Base-by-base conservation (phyloP, 2,888 invertebrate species). In the Notodonta ziczac region DNA sequence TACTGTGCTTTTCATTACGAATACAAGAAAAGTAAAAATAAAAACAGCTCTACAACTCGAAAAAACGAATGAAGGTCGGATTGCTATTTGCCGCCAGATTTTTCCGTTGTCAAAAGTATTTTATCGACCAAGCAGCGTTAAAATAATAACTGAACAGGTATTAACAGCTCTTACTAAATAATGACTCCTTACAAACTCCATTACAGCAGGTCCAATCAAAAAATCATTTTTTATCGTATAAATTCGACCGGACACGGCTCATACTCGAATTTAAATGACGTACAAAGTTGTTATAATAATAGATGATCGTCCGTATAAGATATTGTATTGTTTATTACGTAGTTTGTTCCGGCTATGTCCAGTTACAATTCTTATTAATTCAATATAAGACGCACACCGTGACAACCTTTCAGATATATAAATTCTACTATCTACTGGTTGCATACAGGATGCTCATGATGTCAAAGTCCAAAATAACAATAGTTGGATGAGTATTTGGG, bases 181-280 rank as follows among this genome's bases (percentile, higher is more conserved):
- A 68, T 59, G 70, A 72, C 81, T 82, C 81, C 83, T 85, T 84
- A 73, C 74, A 76, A 78, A 80, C 82, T 79, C 89, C 84, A 90
- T 91, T 91, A 92, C 73, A 84, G 84, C 82, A 85, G 82, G 88
- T 86, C 86, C 90, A 93, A 93, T 93, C 93, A 93, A 93, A 93
- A 92, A 89, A 91, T 87, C 92, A 92, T 93, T 93, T 93, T 93
- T 93, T 90, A 92, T 86, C 86, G 89, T 90, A 90, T 86, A 88
- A 87, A 86, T 83, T 85, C 81, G 84, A 87, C 90, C 91, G 90
- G 92, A 92, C 90, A 91, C 84, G 84, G 85, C 88, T 87, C 84
- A 85, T 89, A 87, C 82, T 77, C 86, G 77, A 80, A 84, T 83
- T 84, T 83, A 88, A 90, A 90, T 87, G 84, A 88, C 84, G 82